Conservation (phyloP, 1,140 invertebrate genomes). For the Doryteuthis pealeii region DNA sequence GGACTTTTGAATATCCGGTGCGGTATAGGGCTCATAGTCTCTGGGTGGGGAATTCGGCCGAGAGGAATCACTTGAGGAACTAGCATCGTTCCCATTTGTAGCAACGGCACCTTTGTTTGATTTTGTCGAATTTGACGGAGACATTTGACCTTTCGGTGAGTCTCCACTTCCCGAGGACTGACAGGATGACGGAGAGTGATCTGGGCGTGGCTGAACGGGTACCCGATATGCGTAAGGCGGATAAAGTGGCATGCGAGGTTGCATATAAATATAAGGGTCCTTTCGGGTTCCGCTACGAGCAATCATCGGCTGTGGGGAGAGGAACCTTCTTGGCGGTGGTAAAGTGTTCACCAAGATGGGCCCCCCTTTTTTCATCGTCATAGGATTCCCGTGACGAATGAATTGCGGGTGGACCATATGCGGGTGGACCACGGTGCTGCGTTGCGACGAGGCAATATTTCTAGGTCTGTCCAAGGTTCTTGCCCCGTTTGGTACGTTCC, state of each 20-base stretch:
- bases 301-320: conserved; percentile 29
- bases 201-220: conserved; percentile 31
- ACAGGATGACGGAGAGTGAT: conserved; percentile 17
- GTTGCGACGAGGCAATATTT: not conserved
- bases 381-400: conserved; percentile 10
- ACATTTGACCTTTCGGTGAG: conserved; percentile 17
- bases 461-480: not conserved
- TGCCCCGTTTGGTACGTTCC: conserved; percentile 17
- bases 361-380: not conserved
- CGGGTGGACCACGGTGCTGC: not conserved
- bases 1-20: not conserved
- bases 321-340: conserved; percentile 31
- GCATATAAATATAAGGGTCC: conserved; percentile 21
- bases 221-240: conserved; percentile 22
- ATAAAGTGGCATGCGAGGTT: conserved; percentile 21
- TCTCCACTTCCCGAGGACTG: conserved; percentile 24
- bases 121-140: conserved; percentile 26
- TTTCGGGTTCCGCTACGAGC: conserved; percentile 23
- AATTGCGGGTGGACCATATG: conserved; percentile 13
- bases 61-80: conserved; percentile 30
- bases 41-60: conserved; percentile 45
- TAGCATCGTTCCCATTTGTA: conserved; percentile 29
- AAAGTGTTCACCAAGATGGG: conserved; percentile 6
- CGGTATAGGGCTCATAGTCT: conserved; percentile 42
- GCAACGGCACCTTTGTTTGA: conserved; percentile 24